Base-by-base conservation (phyloP, 2,113 vertebrate species). In the Tachysurus fulvidraco region DNA sequence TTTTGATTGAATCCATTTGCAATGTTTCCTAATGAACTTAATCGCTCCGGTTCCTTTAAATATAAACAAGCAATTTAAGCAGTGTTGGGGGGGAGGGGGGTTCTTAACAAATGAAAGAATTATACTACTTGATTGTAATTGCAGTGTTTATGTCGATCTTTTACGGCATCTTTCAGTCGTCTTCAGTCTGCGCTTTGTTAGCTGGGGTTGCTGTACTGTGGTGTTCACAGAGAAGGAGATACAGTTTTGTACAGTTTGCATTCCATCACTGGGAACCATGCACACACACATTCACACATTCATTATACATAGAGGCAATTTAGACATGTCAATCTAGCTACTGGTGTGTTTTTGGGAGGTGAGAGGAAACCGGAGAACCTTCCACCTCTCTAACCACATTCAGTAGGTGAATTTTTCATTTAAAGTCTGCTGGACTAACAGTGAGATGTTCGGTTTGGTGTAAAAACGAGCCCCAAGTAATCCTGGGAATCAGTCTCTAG, bases 21-120 rank as follows among this genome's bases (percentile, higher is more conserved):
- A 13, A 0, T 23, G 30, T 81, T 81, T 60, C 23, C 55, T 81
- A 81, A 81, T 81, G 78, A 60, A 60, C 36, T 19, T 81, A 81
- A 81, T 81, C 60, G 78, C 55, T 81, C 55, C 78, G 60, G 55
- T 60, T 81, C 55, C 78, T 81, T 30, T 60, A 81, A 81, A 81
- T 60, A 44, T 60, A 81, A 81, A 81, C 78, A 81, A 81, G 30
- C 55, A 60, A 41, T 52, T 80, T 59, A 80, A 44, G 54, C 55
- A 57, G n/a, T 17, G 74, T 74, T 74, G 19, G 64, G 41, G 73
- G 74, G 77, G 73, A 50, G 77, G 28, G 8, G 11, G 28, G 60
- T 60, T 30, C 55, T 59, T 60, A 60, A 81, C 30, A 23, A 81
- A 81, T 60, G 2, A 60, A 81, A 59, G 78, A 60, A 44, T 81